Base-by-base conservation (phyloP, 2,113 vertebrate species). In the Gallinago jamesoni region DNA sequence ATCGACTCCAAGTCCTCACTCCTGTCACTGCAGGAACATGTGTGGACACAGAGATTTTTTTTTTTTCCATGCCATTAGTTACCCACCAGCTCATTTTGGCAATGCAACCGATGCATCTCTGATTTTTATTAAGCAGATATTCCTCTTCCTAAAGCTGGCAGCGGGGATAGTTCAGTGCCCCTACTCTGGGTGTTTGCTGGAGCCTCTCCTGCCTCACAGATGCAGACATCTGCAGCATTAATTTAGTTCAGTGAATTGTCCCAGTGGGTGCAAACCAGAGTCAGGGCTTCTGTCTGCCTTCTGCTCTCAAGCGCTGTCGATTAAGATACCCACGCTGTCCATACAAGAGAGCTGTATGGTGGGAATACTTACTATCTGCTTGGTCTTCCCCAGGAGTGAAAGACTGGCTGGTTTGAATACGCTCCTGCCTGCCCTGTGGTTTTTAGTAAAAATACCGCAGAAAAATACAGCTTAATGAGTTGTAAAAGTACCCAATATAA, bases 261-360 rank as follows among this genome's bases (percentile, higher is more conserved):
- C 82, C 82, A 68, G 0, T 2, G 60, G 73, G 8, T 37, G 22
- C 30, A 56, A 53, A 43, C 6, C 15, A 22, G 41, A 70, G 52
- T 14, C 20, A 24, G 55, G 77, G 31, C 41, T n/a, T 39, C 17
- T 7, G 27, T 59, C 66, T 89, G n/a, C 80, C 68, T 74, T 67
- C n/a, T 80, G 68, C 72, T 84, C 39, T 53, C 21, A 55, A 70
- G n/a, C 25, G 17, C n/a, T 45, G 18, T 1, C 10, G n/a, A 1
- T 37, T 9, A 0, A 52, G 55, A 60, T n/a, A 23, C 16, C 17
- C 27, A 1, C 5, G 2, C 11, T 66, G 57, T 10, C 50, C 45
- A 24, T 31, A 37, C 59, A 43, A 3, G 9, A 7, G 1, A 30
- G 24, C 57, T 39, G 1, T 0, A 4, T 2, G 43, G 18, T 25